phyloP scores from a whole-genome alignment of 2,113 vertebrate genomes.

The Crypturellus undulatus region DNA sequence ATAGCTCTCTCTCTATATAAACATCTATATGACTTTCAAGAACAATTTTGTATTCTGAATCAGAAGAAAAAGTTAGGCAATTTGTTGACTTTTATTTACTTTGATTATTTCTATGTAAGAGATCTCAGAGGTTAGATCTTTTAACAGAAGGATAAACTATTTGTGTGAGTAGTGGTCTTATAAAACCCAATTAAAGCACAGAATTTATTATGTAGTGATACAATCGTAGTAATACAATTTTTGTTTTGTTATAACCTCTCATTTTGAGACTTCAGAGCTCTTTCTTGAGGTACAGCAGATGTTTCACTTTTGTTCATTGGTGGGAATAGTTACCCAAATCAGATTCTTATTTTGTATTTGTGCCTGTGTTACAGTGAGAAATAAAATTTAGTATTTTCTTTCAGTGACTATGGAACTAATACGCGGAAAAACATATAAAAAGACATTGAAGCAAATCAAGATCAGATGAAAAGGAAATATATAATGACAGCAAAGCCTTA shows the following conservation, averaged over 20 bases:
- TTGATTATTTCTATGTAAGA: background rate
- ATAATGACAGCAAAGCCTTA: background rate
- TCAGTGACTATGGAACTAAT: background rate
- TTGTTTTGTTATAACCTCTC: background rate
- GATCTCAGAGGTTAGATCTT: background rate
- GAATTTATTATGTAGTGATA: background rate
- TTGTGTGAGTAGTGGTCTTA: background rate
- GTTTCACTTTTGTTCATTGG: background rate
- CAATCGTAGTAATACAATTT: background rate
- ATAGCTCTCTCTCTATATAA: background rate
- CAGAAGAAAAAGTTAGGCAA: background rate
- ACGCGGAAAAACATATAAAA: background rate
- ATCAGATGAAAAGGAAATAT: background rate
- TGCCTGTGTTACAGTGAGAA: fast-evolving
- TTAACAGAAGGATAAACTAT: background rate
- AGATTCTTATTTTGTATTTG: background rate
- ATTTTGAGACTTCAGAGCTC: background rate
- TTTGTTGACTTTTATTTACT: background rate
- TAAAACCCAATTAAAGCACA: background rate
- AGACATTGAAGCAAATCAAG: background rate
- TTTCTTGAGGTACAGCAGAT: background rate
- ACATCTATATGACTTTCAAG: background rate
- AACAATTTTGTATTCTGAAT: background rate
- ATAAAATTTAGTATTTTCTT: background rate
- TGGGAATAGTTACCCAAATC: background rate